Percentiles rank a stretch among this genome's conserved stretches.
Conservation (phyloP, 2,888 invertebrate species). For the Atrina japonica region DNA sequence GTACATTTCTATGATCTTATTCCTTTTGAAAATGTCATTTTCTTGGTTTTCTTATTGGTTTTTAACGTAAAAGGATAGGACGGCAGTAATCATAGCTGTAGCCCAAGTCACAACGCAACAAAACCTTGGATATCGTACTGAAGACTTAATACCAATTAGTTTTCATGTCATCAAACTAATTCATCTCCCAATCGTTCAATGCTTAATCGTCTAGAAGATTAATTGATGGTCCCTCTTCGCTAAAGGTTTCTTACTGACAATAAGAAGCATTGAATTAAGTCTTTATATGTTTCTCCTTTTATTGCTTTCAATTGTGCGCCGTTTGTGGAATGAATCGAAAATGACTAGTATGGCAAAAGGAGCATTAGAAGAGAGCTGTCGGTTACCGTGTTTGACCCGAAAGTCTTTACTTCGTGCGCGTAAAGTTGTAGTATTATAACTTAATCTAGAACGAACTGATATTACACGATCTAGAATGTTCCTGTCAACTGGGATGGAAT, state of each 20-base stretch:
- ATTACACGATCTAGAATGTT: too few species aligned
- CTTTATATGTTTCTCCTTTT: conserved; percentile 17
- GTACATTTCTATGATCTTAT: conserved; percentile 33
- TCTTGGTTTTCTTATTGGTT: conserved; percentile 25
- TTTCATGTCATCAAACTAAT: conserved; percentile 33
- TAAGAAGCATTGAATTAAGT: conserved; percentile 17
- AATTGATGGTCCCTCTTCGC: conserved; percentile 33
- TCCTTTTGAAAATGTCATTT: conserved; percentile 24
- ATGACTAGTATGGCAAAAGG: background rate
- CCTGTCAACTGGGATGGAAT: too few species aligned
- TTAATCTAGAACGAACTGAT: too few species aligned
- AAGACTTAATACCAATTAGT: conserved; percentile 32
- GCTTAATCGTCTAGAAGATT: conserved; percentile 41
- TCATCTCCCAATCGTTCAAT: conserved; percentile 37
- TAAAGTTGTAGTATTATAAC: too few species aligned
- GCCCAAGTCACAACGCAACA: conserved; percentile 15
- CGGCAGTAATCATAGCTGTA: background rate
- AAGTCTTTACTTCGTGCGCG: too few species aligned
- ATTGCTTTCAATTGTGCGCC: conserved; percentile 21
- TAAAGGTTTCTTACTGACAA: conserved; percentile 15
- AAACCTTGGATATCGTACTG: conserved; percentile 4
- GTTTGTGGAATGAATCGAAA: conserved; percentile 19
- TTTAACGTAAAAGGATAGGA: conserved; percentile 1
- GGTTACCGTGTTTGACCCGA: too few species aligned
- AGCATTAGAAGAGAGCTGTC: too few species aligned